phyloP scores from a whole-genome alignment of 37 sponge, comb jelly and placozoan species.

The Tethya wilhelma region DNA sequence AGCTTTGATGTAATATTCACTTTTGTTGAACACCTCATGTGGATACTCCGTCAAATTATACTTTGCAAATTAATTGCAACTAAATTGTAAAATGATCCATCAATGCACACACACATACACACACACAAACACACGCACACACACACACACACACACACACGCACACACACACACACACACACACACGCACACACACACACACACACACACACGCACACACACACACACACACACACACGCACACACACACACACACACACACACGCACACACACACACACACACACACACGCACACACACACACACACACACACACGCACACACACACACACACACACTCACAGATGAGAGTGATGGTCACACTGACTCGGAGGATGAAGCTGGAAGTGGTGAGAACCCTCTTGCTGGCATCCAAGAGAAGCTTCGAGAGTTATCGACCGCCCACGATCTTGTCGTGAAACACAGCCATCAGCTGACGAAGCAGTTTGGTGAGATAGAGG shows the following conservation, averaged over 20 bases:
- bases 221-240: constrained; percentile 60
- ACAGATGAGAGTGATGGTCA: not conserved
- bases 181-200: constrained; percentile 66
- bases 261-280: constrained; percentile 68
- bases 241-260: constrained; percentile 50
- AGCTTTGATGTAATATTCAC: no score
- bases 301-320: constrained; percentile 67
- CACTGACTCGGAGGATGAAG: constrained; percentile 20
- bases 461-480: constrained; percentile 51
- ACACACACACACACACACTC: constrained; percentile 36
- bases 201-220: constrained; percentile 57
- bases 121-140: constrained; percentile 34
- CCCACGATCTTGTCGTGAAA: constrained; percentile 64
- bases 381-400: constrained; percentile 12
- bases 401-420: constrained; percentile 35
- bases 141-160: constrained; percentile 73
- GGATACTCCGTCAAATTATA: no score
- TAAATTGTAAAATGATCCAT: no score
- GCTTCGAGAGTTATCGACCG: constrained; percentile 45
- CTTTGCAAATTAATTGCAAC: no score
- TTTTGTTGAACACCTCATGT: no score
- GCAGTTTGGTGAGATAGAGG: constrained; percentile 51
- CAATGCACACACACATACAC: constrained; percentile 69
- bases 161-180: constrained; percentile 56
- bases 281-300: constrained; percentile 65